Conservation (phyloP, 2,113 vertebrate genomes). For the Hemiprocne comata region DNA sequence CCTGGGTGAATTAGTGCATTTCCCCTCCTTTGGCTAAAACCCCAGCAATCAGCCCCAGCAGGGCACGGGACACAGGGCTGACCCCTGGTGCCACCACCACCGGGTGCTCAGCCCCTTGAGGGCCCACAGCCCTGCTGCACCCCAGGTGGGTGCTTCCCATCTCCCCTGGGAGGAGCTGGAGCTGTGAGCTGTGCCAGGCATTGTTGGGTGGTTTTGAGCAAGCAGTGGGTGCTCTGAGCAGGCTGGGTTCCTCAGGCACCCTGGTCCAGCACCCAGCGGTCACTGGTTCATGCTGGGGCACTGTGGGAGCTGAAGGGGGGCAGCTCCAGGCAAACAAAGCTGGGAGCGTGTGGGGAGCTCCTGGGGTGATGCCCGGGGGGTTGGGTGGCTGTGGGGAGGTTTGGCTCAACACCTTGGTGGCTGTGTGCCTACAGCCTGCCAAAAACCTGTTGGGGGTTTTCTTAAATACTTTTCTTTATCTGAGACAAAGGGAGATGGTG, state of each 20-base stretch:
- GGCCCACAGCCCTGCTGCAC: too few relatives aligned
- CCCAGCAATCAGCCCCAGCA: not conserved
- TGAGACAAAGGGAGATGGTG: not conserved
- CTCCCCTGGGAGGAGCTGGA: rapidly evolving
- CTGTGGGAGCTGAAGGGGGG: not conserved
- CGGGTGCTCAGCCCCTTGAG: rapidly evolving
- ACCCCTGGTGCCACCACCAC: not conserved
- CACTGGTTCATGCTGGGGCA: not conserved
- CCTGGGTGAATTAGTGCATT: not conserved
- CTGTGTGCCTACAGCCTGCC: not conserved
- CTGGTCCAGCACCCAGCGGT: not conserved
- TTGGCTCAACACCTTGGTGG: not conserved
- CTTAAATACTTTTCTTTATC: not conserved
- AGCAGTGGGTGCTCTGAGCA: not conserved
- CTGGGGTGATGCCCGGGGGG: not conserved
- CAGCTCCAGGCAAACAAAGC: not conserved
- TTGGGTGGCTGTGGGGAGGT: not conserved
- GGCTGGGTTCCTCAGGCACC: not conserved
- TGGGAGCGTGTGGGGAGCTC: rapidly evolving
- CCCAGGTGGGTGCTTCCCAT: not conserved
- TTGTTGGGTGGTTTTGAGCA: not conserved
- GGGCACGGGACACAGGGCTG: rapidly evolving
- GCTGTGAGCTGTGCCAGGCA: not conserved
- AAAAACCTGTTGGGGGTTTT: rapidly evolving
- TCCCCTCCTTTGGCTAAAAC: not conserved